A percentile compares a stretch with the other conserved stretches of the same genome.
These are phyloP conservation scores for Solea senegalensis DNA, from an alignment of 2,113 vertebrate genomes.

Conservation along the genomic window DNA sequence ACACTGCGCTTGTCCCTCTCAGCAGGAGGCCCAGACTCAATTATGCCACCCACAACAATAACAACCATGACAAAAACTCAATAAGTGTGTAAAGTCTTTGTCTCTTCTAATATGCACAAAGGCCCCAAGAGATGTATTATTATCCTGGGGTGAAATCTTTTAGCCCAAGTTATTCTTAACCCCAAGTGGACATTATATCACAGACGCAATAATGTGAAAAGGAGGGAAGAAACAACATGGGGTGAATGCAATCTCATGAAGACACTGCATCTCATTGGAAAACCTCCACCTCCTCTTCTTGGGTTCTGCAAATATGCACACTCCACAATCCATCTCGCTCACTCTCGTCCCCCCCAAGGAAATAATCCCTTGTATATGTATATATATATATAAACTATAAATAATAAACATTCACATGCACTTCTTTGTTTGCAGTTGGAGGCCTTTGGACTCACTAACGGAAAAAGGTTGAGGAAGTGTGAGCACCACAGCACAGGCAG, in stretches of 20 bases:
- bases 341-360: constrained; percentile 41
- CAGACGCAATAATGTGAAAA: constrained; percentile 54
- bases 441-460: constrained; percentile 47
- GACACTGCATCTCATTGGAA: constrained; percentile 42
- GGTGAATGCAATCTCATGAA: constrained; percentile 41
- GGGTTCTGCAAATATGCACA: constrained; percentile 49
- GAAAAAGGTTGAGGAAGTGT: constrained; percentile 29
- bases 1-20: constrained; percentile 8
- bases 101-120: constrained; percentile 15
- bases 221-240: not conserved
- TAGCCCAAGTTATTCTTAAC: constrained; percentile 7
- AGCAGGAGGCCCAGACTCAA: constrained; percentile 27
- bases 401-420: constrained; percentile 66
- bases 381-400: constrained; percentile 19
- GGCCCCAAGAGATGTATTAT: constrained; percentile 31
- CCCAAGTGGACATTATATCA: constrained; percentile 26
- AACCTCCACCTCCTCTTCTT: constrained; percentile 17
- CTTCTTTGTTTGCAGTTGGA: constrained; percentile 59
- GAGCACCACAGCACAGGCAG: not conserved
- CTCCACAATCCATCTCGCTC: constrained; percentile 60
- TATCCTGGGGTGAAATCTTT: constrained; percentile 43
- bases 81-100: constrained; percentile 31
- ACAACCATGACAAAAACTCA: constrained; percentile 23
- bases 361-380: constrained; percentile 45
- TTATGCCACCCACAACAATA: constrained; percentile 29